These are phyloP conservation scores for Parasteatoda lunata DNA, from an alignment of 2,888 invertebrate genomes.

Conservation along the genomic window DNA sequence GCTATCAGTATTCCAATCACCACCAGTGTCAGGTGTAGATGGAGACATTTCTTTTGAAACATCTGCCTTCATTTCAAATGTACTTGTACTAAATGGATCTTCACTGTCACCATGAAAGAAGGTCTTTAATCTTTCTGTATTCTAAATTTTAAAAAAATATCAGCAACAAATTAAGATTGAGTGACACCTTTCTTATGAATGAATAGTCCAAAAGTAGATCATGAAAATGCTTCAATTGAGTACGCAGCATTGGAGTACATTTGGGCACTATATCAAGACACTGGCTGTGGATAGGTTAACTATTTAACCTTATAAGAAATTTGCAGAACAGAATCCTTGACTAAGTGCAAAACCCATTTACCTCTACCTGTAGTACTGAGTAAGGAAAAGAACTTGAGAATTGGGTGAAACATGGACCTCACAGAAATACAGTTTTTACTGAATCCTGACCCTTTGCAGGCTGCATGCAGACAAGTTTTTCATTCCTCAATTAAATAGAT, in stretches of 20 bases:
- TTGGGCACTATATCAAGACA: not conserved
- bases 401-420: no score
- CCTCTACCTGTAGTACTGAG: no score
- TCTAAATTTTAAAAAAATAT: slow-evolving; percentile 20
- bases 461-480: no score
- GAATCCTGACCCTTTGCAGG: no score
- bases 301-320: not conserved
- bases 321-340: no score
- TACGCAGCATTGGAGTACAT: not conserved
- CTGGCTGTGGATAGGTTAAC: not conserved
- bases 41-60: slow-evolving; percentile 2
- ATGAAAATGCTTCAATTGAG: not conserved
- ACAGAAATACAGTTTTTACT: no score
- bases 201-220: no score
- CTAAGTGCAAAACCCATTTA: no score
- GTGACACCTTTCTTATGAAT: no score
- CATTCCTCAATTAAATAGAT: no score
- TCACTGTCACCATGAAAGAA: slow-evolving; percentile 44
- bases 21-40: not conserved
- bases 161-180: not conserved
- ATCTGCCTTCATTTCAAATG: slow-evolving; percentile 21
- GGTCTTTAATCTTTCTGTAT: slow-evolving; percentile 40
- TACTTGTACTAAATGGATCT: slow-evolving; percentile 35
- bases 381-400: no score
- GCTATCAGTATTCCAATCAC: slow-evolving; percentile 50